These are phyloP conservation scores for Lepas anatifera DNA, from an alignment of 2,888 invertebrate genomes.

Conservation along the genomic window DNA sequence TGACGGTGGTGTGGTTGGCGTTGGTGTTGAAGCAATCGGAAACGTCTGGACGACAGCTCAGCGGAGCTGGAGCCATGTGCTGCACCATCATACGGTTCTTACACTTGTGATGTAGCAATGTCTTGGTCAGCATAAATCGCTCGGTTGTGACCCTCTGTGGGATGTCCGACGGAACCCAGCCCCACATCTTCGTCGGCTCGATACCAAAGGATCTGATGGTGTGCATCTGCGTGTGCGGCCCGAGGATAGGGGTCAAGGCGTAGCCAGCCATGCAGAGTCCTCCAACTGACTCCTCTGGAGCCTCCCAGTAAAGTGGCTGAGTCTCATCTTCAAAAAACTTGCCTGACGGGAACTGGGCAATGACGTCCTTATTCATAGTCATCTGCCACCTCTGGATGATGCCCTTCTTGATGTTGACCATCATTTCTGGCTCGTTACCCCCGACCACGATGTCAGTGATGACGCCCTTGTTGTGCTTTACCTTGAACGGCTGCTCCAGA, in stretches of 20 bases:
- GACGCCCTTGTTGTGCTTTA: slow-evolving; percentile 11
- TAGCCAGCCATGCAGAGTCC: neutral
- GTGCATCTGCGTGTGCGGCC: neutral
- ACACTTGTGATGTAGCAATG: neutral
- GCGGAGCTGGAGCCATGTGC: neutral
- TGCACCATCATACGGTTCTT: neutral
- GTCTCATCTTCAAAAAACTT: neutral
- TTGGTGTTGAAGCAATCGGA: neutral
- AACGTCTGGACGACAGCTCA: neutral
- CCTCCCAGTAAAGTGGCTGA: neutral
- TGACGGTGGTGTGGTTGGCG: neutral
- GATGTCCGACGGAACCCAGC: neutral
- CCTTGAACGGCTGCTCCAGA: slow-evolving; percentile 16
- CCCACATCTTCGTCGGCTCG: neutral
- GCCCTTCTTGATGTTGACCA: slow-evolving; percentile 19
- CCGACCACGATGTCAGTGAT: slow-evolving; percentile 11
- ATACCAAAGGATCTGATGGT: neutral
- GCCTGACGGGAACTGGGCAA: neutral
- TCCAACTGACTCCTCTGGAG: neutral
- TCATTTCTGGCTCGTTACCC: slow-evolving; percentile 17
- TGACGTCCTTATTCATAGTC: neutral
- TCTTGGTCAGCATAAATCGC: neutral
- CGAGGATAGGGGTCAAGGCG: neutral
- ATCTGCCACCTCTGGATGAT: slow-evolving; percentile 15
- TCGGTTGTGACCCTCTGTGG: neutral